Evolutionary conservation across 1,140 invertebrate genomes (phyloP).

Genomic region (Branchinecta lindahli): DNA sequence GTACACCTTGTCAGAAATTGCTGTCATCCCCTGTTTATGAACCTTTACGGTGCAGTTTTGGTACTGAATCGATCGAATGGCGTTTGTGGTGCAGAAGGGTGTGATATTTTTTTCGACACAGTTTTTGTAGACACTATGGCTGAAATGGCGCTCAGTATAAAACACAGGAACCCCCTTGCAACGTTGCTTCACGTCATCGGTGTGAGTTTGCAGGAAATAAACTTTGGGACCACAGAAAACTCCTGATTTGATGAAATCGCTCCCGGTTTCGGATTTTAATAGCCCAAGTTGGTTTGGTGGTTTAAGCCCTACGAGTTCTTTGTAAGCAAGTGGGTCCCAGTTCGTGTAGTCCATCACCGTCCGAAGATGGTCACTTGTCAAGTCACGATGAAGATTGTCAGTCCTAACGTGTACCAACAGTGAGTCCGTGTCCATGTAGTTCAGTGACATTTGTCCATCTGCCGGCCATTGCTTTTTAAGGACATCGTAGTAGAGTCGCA

Average conservation of each 20-base stretch:
- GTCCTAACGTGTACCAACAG: neutral
- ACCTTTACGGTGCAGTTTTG: too few relatives aligned
- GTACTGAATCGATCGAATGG: too few relatives aligned
- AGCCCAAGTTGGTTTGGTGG: neutral
- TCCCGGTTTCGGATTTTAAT: neutral
- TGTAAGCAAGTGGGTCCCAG: neutral
- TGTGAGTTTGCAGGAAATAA: neutral
- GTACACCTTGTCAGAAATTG: too few relatives aligned
- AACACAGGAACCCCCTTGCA: neutral
- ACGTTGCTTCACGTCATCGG: neutral
- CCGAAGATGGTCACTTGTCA: neutral
- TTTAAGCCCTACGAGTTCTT: neutral
- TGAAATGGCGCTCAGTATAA: neutral
- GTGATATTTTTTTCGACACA: neutral
- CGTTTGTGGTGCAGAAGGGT: too few relatives aligned
- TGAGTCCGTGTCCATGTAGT: neutral
- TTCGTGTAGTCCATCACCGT: neutral
- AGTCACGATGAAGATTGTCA: neutral
- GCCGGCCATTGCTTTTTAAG: neutral
- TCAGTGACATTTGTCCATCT: neutral
- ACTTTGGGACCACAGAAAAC: neutral
- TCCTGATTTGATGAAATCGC: neutral
- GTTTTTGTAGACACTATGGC: neutral
- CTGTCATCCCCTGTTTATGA: too few relatives aligned
- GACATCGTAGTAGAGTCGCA: neutral